These are phyloP conservation scores for Melanocharis versteri DNA, from an alignment of 2,113 vertebrate species.

Conservation along the genomic window DNA sequence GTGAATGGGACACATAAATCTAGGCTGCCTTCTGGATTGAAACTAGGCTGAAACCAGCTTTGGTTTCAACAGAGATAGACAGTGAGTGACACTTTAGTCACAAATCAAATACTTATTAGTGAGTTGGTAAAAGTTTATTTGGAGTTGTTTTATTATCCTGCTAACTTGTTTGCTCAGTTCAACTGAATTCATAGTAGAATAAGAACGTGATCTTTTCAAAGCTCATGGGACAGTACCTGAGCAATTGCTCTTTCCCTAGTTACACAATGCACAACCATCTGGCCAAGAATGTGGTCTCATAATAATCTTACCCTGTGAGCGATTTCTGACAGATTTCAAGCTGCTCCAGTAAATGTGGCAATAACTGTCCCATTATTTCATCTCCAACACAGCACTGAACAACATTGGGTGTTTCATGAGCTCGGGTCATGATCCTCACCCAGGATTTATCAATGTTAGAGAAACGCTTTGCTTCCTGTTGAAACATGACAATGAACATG, in stretches of 20 bases:
- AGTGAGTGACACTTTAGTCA: background rate
- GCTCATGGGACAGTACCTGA: background rate
- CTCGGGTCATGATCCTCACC: conserved; percentile 95
- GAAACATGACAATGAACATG: background rate
- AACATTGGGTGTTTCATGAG: conserved; percentile 90
- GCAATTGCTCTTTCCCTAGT: background rate
- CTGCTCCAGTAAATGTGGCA: conserved; percentile 92
- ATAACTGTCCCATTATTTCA: conserved; percentile 90
- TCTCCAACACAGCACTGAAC: conserved; percentile 93
- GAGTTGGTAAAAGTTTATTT: background rate
- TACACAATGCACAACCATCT: background rate
- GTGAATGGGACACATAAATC: background rate
- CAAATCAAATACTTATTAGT: background rate
- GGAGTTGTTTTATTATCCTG: background rate
- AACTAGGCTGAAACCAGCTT: background rate
- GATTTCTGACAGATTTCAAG: conserved; percentile 97
- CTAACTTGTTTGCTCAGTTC: background rate
- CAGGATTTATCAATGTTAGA: conserved; percentile 97
- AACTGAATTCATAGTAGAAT: background rate
- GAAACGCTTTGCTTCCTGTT: conserved; percentile 93
- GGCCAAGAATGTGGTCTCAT: background rate
- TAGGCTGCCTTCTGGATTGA: background rate
- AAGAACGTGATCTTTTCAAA: background rate
- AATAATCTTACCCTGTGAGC: conserved; percentile 85
- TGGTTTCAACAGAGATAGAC: background rate